A percentile compares a stretch with the other conserved stretches of the same genome.
phyloP scores from a whole-genome alignment of 1,140 invertebrate genomes.

The Bicyclus anynana region DNA sequence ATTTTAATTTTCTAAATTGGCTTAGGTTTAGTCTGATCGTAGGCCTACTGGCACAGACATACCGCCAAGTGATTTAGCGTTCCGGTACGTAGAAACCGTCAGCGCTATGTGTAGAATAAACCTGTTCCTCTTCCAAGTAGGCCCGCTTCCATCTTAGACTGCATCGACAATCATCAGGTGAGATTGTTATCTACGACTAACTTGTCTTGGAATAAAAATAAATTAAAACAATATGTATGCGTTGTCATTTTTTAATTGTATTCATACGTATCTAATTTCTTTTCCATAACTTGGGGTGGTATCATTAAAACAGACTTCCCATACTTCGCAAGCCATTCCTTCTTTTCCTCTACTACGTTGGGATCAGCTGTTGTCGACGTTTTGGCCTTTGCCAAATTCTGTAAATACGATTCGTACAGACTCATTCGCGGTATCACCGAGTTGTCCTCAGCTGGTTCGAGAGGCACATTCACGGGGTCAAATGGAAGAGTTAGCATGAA shows the following conservation, averaged over 20 bases:
- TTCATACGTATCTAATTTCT: conserved; percentile 33
- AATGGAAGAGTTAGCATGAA: conserved; percentile 57
- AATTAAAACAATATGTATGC: neutral
- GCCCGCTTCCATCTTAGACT: too few relatives aligned
- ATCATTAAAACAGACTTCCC: conserved; percentile 37
- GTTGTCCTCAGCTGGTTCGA: conserved; percentile 62
- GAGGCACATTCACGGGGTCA: conserved; percentile 56
- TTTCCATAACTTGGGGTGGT: conserved; percentile 23
- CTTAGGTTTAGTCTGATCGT: too few relatives aligned
- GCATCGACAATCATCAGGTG: too few relatives aligned
- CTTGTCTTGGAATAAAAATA: neutral
- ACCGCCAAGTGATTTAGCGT: too few relatives aligned
- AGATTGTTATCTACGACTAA: too few relatives aligned
- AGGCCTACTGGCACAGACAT: too few relatives aligned
- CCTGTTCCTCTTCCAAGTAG: too few relatives aligned
- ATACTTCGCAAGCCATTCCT: conserved; percentile 41
- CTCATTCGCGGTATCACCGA: conserved; percentile 62
- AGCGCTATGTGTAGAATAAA: too few relatives aligned
- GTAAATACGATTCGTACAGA: conserved; percentile 62
- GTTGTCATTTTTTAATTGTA: conserved; percentile 1
- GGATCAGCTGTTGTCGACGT: conserved; percentile 46
- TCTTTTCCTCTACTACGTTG: conserved; percentile 31
- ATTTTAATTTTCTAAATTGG: too few relatives aligned
- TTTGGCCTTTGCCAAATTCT: conserved; percentile 43
- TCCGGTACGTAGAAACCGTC: too few relatives aligned